Percentiles rank a stretch among this genome's conserved stretches.
Conservation (phyloP, 2,888 invertebrate species). For the Lasioglossum morio region DNA sequence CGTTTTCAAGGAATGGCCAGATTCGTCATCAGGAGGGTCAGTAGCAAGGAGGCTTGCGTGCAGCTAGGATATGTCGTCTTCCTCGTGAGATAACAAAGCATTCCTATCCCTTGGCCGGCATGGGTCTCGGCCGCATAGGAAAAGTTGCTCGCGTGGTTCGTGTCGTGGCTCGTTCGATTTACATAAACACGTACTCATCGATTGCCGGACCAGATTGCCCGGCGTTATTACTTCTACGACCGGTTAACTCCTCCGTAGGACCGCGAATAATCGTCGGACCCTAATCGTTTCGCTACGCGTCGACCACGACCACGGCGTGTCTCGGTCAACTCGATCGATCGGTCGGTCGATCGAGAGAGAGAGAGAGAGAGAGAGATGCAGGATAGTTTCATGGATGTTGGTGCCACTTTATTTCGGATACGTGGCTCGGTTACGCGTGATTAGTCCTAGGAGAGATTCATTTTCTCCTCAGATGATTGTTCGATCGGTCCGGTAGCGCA, state of each 20-base stretch:
- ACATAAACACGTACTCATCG: conserved; percentile 83
- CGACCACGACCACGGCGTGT: conserved; percentile 41
- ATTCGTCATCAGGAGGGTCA: conserved; percentile 43
- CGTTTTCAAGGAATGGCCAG: conserved; percentile 11
- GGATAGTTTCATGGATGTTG: conserved; percentile 4
- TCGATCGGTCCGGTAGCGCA: conserved; percentile 12
- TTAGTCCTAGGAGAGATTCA: conserved; percentile 20
- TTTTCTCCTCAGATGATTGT: conserved; percentile 22
- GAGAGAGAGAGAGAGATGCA: background rate
- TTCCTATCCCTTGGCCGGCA: conserved; percentile 53
- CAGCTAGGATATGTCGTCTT: conserved; percentile 56
- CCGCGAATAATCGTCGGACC: conserved; percentile 69
- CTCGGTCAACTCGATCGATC: background rate
- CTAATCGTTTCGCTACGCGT: conserved; percentile 69
- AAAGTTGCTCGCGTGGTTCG: conserved; percentile 76
- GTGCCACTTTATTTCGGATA: conserved; percentile 37
- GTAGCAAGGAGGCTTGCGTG: conserved; percentile 49
- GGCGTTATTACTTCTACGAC: conserved; percentile 78
- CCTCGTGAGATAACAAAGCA: conserved; percentile 70
- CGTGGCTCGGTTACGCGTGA: conserved; percentile 37
- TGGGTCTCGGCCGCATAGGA: conserved; percentile 62
- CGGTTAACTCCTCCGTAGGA: conserved; percentile 71
- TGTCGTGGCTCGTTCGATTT: conserved; percentile 80
- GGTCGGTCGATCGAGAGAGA: background rate
- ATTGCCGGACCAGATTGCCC: conserved; percentile 79